phyloP scores from a whole-genome alignment of 2,113 vertebrate genomes.

The Gymnobelideus leadbeateri region DNA sequence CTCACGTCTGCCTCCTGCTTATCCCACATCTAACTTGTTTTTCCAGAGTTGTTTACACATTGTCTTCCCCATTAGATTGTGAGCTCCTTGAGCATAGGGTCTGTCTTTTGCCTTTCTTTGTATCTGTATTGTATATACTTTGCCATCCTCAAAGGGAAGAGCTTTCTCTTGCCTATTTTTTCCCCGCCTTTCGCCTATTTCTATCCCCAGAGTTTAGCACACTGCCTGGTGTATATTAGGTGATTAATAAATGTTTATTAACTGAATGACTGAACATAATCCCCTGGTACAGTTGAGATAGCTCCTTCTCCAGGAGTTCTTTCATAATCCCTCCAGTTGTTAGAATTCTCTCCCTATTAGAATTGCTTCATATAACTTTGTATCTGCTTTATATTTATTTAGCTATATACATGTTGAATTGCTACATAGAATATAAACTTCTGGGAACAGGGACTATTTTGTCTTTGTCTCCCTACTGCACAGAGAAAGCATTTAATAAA shows the following conservation, averaged over 20 bases:
- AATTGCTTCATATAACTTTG: neutral
- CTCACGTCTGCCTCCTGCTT: neutral
- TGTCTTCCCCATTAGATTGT: neutral
- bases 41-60: neutral
- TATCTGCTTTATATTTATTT: neutral
- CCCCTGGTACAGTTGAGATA: neutral
- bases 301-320: neutral
- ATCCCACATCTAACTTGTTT: neutral
- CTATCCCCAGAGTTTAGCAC: neutral
- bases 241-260: neutral
- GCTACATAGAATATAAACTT: neutral
- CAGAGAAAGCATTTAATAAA: neutral
- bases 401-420: neutral
- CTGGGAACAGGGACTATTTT: neutral
- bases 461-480: neutral
- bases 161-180: neutral
- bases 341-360: neutral
- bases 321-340: neutral
- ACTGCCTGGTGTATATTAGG: neutral
- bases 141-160: neutral
- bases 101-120: neutral
- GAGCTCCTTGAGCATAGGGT: neutral
- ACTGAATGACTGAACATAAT: neutral
- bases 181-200: neutral
- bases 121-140: neutral